phyloP scores from a whole-genome alignment of 2,888 invertebrate genomes.

The Plagiodera versicolora region DNA sequence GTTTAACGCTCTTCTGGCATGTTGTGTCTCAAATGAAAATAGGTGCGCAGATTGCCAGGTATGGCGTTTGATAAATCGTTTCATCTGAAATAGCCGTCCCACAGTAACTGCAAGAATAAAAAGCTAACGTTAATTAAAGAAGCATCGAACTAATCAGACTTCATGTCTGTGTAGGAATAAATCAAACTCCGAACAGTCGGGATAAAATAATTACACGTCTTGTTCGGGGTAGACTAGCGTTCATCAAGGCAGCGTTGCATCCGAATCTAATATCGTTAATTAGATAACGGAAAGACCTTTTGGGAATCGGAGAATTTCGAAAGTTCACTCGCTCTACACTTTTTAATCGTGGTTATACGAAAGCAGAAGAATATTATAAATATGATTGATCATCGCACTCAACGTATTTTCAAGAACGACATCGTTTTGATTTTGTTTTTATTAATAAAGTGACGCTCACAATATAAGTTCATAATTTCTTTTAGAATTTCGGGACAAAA shows the following conservation, averaged over 20 bases:
- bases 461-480: too few relatives aligned
- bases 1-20: slow-evolving; percentile 24
- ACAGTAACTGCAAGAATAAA: slow-evolving; percentile 42
- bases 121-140: slow-evolving; percentile 56
- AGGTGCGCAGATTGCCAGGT: slow-evolving; percentile 41
- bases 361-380: too few relatives aligned
- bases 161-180: slow-evolving; percentile 56
- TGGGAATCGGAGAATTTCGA: slow-evolving; percentile 48
- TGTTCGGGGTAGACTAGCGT: slow-evolving; percentile 54
- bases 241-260: slow-evolving; percentile 55
- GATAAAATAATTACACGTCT: slow-evolving; percentile 58
- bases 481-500: too few relatives aligned
- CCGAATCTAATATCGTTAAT: slow-evolving; percentile 57
- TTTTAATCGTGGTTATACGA: too few relatives aligned
- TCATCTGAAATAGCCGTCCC: slow-evolving; percentile 47
- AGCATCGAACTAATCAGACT: slow-evolving; percentile 57
- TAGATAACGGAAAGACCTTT: slow-evolving; percentile 53
- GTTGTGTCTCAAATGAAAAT: slow-evolving; percentile 33
- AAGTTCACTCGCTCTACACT: slow-evolving; percentile 35
- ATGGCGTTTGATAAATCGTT: slow-evolving; percentile 48
- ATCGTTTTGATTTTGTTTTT: too few relatives aligned
- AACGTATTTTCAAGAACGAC: too few relatives aligned
- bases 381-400: too few relatives aligned
- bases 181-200: slow-evolving; percentile 56
- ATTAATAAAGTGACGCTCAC: too few relatives aligned